phyloP scores from a whole-genome alignment of 2,888 invertebrate species.

The Rhodophaea formosa region DNA sequence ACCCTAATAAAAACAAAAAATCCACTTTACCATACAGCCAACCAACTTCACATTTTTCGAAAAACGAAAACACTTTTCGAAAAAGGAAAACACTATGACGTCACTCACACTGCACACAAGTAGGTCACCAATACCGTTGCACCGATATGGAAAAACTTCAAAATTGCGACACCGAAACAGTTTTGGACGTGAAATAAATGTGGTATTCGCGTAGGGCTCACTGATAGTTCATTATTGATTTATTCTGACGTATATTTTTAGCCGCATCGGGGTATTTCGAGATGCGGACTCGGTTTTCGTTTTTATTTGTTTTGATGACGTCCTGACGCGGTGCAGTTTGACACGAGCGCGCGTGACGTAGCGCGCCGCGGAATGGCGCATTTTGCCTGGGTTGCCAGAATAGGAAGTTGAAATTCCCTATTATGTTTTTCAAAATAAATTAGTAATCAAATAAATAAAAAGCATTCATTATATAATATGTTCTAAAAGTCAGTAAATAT shows the following conservation, averaged over 20 bases:
- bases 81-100: constrained; percentile 40
- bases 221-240: constrained; percentile 3
- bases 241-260: constrained; percentile 5
- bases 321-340: constrained; percentile 26
- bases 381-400: constrained; percentile 48
- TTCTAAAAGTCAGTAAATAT: too few species aligned
- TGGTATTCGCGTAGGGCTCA: neutral
- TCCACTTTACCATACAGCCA: constrained; percentile 10
- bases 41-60: constrained; percentile 14
- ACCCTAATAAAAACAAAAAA: neutral
- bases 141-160: constrained; percentile 26
- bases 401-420: constrained; percentile 8
- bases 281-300: constrained; percentile 27
- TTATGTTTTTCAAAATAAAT: neutral
- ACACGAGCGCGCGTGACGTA: constrained; percentile 40
- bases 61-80: constrained; percentile 19
- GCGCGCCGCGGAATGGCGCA: constrained; percentile 63
- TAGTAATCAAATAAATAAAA: neutral
- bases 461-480: too few species aligned
- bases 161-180: constrained; percentile 30
- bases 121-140: constrained; percentile 50
- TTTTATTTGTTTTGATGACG: constrained; percentile 55
- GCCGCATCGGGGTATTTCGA: constrained; percentile 17
- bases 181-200: neutral
- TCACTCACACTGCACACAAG: constrained; percentile 50